These are phyloP conservation scores for Apeira syringaria DNA, from an alignment of 2,888 invertebrate species.

Conservation along the genomic window DNA sequence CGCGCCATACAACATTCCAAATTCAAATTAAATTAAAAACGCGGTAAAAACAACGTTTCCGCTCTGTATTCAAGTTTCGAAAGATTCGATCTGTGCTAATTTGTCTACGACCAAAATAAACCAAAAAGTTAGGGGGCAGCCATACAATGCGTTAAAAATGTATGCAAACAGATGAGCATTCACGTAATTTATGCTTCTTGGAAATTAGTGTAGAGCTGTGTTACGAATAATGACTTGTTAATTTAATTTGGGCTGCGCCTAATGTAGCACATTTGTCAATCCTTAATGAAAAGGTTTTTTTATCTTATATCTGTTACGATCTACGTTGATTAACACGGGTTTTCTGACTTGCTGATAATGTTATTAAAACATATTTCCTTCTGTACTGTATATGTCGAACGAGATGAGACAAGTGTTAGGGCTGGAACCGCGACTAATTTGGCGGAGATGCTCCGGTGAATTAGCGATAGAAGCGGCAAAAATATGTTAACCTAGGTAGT, in stretches of 20 bases:
- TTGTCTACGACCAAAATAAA: slow-evolving; percentile 68
- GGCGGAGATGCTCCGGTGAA: no score
- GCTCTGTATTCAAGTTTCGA: slow-evolving; percentile 64
- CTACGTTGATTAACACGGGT: no score
- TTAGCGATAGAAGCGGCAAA: no score
- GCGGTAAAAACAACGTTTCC: slow-evolving; percentile 79
- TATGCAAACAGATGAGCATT: not conserved
- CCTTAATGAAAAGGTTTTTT: slow-evolving; percentile 44
- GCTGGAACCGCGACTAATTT: no score
- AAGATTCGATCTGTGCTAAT: slow-evolving; percentile 78
- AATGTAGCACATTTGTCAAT: slow-evolving; percentile 55
- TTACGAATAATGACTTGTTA: slow-evolving; percentile 52
- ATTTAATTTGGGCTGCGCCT: slow-evolving; percentile 58
- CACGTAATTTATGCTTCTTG: slow-evolving; percentile 40
- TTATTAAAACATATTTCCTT: no score
- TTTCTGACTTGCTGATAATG: no score
- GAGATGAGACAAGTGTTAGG: no score
- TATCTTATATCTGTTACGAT: no score
- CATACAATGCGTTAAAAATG: slow-evolving; percentile 1
- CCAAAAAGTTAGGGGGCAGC: slow-evolving; percentile 8
- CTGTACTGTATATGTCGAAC: no score
- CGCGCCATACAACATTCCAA: slow-evolving; percentile 71
- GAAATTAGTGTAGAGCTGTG: slow-evolving; percentile 28
- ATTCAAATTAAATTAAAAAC: slow-evolving; percentile 81
- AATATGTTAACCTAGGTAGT: no score